phyloP scores from a whole-genome alignment of 2,888 invertebrate species.

The Drosophila eohydei region DNA sequence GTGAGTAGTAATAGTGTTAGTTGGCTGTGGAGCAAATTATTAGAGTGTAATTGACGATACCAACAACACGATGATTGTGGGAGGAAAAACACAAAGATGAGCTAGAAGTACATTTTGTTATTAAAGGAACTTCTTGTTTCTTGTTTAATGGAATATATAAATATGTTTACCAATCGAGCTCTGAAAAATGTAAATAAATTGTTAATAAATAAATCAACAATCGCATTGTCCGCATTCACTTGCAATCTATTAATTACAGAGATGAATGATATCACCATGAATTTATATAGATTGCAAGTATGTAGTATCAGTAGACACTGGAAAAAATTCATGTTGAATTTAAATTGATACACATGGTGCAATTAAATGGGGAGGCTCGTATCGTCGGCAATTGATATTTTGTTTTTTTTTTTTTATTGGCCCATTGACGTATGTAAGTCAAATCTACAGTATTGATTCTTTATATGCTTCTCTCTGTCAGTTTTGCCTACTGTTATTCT shows the following conservation, averaged over 20 bases:
- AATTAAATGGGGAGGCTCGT: conserved; percentile 49
- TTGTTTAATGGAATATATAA: not conserved
- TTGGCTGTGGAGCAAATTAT: conserved; percentile 15
- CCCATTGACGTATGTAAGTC: conserved; percentile 4
- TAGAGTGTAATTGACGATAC: conserved; percentile 22
- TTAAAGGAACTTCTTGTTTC: too few species aligned
- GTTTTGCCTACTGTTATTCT: not conserved
- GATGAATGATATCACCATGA: not conserved
- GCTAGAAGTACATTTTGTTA: too few species aligned
- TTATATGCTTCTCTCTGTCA: conserved; percentile 39
- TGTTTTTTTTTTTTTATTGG: conserved; percentile 2
- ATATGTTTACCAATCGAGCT: not conserved
- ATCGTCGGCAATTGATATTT: conserved; percentile 50
- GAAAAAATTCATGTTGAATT: conserved; percentile 15
- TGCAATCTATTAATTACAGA: not conserved
- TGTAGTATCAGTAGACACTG: not conserved
- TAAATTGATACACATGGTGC: conserved; percentile 52
- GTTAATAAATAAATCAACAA: not conserved
- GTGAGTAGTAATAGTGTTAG: not conserved
- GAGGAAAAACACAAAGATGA: not conserved
- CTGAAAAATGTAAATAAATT: not conserved
- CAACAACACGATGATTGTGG: conserved; percentile 5
- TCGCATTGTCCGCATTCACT: not conserved
- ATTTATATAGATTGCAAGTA: not conserved
- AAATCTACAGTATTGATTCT: conserved; percentile 10